Base-by-base conservation (phyloP, 2,888 invertebrate species). In the Plebejus anna region DNA sequence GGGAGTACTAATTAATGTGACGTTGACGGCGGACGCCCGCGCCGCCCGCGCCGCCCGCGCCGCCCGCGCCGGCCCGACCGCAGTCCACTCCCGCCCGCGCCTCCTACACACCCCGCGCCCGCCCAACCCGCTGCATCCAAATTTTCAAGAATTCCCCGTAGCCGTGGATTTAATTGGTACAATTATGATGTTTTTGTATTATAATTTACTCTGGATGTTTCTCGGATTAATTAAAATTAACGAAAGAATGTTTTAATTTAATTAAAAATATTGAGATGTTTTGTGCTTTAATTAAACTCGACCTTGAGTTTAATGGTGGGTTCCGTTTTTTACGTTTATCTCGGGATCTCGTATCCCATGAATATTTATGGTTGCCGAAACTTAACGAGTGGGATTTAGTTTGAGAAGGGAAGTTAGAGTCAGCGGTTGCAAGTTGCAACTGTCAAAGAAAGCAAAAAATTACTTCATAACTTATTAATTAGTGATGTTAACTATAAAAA, bases 51-150 rank as follows among this genome's bases (percentile, higher is more conserved):
- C 87, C 89, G 32, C 22, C 22, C 22, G 22, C 22, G 22, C 22
- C 22, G 87, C 22, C 70, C 36, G 36, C 32, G 32, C 70, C 86
- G 84, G 79, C 47, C 86, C 89, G 87, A 80, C 78, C 79, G 76
- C 76, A 55, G 59, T 75, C 76, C 38, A 3, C 42, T 16, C 71
- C 71, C 4, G 47, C 72, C n/a, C 42, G 47, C 22, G 6, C 32
- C 13, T 42, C 16, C 9, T 11, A 1, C 71, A 38, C 71, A 42
- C 11, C 72, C 72, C 28, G 22, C 47, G 16, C 47, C 73, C 51
- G 32, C 32, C 66, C 36, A 1, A 0, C 51, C n/a, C 13, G 13
- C 73, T 73, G 73, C 73, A 73, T 73, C 73, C 73, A 4, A 73
- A 73, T 55, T 73, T 73, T 73, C 51, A 55, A 73, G 55, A 55